phyloP scores from a whole-genome alignment of 1,140 invertebrate species.

The Diachasmimorpha longicaudata region DNA sequence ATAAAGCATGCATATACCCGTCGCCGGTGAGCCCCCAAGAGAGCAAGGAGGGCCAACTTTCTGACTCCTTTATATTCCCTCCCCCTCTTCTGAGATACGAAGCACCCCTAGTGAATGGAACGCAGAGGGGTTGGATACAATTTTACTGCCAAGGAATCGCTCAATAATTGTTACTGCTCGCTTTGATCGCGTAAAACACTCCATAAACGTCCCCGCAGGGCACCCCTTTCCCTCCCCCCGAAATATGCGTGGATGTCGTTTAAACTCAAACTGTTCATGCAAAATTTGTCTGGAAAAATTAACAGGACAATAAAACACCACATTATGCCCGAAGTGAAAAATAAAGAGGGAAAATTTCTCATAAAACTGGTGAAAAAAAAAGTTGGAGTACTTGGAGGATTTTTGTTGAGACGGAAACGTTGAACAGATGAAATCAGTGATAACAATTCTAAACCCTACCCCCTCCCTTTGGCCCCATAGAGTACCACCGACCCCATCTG shows the following conservation, averaged over 20 bases:
- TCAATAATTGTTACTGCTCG: constrained; percentile 56
- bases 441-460: background rate
- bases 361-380: background rate
- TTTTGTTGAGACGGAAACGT: background rate
- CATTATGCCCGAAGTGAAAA: background rate
- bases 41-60: too few relatives aligned
- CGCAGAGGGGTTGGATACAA: constrained; percentile 50
- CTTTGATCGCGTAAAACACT: constrained; percentile 61
- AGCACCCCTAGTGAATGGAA: constrained; percentile 7
- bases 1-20: background rate
- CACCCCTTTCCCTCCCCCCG: background rate
- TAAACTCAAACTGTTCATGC: background rate
- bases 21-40: too few relatives aligned
- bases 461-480: background rate
- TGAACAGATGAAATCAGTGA: constrained; percentile 7
- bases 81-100: background rate
- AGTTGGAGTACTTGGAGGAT: background rate
- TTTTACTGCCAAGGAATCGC: constrained; percentile 61
- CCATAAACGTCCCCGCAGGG: constrained; percentile 52
- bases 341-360: background rate
- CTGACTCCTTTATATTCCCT: too few relatives aligned
- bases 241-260: background rate
- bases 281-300: background rate
- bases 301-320: background rate
- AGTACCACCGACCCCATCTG: too few relatives aligned